Conservation (phyloP, 2,888 invertebrate species). For the Drosophila colorata region DNA sequence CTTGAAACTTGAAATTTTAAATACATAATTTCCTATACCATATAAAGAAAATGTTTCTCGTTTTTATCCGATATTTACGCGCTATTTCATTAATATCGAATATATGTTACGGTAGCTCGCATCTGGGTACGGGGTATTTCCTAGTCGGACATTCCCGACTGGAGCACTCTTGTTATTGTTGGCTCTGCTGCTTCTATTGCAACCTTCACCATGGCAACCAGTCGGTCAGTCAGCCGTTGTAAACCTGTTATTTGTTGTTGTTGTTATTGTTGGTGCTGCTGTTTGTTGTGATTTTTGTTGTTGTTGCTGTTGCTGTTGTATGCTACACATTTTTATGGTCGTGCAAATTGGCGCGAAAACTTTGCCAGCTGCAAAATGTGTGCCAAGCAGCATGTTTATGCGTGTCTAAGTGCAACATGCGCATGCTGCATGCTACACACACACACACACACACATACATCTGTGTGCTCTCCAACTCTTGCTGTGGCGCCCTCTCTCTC, state of each 20-base stretch:
- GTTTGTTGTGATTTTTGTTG: conserved; percentile 56
- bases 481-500: conserved; percentile 8
- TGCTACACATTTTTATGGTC: conserved; percentile 61
- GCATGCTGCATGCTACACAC: conserved; percentile 37
- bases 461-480: conserved; percentile 3
- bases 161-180: conserved; percentile 17
- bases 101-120: too few species aligned
- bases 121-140: background rate
- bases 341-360: conserved; percentile 76
- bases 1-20: too few species aligned
- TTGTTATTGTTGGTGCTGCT: conserved; percentile 36
- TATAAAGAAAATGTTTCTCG: too few species aligned
- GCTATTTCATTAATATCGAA: too few species aligned
- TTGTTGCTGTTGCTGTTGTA: conserved; percentile 31
- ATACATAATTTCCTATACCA: too few species aligned
- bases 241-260: conserved; percentile 69
- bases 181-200: conserved; percentile 46
- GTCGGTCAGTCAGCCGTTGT: conserved; percentile 68
- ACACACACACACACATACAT: conserved; percentile 5
- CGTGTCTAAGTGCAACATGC: conserved; percentile 18
- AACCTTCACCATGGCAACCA: conserved; percentile 76
- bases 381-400: conserved; percentile 50
- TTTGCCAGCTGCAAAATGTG: conserved; percentile 73
- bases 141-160: background rate
- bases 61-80: too few species aligned